Percentiles rank a stretch among this genome's conserved stretches.
phyloP scores from a whole-genome alignment of 2,797 vertebrate species.

The Lacerta viridis region DNA sequence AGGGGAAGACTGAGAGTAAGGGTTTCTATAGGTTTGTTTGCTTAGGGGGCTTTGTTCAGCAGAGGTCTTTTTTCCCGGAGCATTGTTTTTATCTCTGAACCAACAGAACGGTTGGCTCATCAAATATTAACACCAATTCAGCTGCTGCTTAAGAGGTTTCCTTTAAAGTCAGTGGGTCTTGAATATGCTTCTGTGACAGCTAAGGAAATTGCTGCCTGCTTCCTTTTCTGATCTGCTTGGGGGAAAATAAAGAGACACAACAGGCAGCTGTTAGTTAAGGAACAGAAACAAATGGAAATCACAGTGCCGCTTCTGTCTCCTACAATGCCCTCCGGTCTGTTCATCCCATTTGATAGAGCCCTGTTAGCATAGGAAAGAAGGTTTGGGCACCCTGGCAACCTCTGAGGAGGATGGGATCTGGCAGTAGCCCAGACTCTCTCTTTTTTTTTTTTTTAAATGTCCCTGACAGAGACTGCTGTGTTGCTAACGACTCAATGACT shows the following conservation, averaged over 20 bases:
- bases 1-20: neutral
- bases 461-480: neutral
- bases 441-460: neutral
- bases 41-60: neutral
- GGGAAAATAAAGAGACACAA: neutral
- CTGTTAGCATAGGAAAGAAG: neutral
- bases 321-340: neutral
- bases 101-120: slow-evolving; percentile 39
- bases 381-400: neutral
- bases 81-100: slow-evolving; percentile 47
- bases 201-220: slow-evolving; percentile 4
- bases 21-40: neutral
- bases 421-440: neutral
- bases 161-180: neutral
- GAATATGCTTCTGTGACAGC: neutral
- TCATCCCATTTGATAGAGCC: neutral
- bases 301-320: neutral
- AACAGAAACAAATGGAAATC: neutral
- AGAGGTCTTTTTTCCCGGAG: slow-evolving; percentile 40
- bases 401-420: neutral
- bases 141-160: slow-evolving; percentile 44
- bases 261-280: slow-evolving; percentile 3
- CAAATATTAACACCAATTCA: slow-evolving; percentile 67
- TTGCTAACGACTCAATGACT: neutral
- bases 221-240: neutral